These are phyloP conservation scores for Akabosia matsudoensis DNA, from an alignment of 1,140 invertebrate species.

Conservation along the genomic window DNA sequence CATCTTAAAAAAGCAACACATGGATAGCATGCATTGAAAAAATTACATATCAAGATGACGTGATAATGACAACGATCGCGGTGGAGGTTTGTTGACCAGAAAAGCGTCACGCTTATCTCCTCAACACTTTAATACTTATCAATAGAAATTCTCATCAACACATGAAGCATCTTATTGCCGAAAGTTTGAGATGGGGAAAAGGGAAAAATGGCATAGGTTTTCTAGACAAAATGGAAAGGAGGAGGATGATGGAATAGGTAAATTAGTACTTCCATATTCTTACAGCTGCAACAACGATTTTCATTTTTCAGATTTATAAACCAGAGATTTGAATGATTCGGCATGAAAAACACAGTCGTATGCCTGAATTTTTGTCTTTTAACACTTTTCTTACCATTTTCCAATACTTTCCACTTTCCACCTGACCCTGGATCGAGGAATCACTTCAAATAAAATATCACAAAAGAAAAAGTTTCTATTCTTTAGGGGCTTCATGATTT, in stretches of 20 bases:
- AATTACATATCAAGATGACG: background rate
- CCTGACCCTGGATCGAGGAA: background rate
- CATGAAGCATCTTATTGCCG: background rate
- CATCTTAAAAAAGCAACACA: background rate
- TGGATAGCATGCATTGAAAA: background rate
- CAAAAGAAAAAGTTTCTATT: background rate
- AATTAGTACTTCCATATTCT: too few species aligned
- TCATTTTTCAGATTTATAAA: too few species aligned
- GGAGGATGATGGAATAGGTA: too few species aligned
- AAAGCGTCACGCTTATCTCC: background rate
- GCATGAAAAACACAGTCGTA: too few species aligned
- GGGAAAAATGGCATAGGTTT: too few species aligned
- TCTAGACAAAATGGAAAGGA: too few species aligned
- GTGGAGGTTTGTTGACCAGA: background rate
- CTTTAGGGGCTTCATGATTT: background rate
- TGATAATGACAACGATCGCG: slow-evolving; percentile 8
- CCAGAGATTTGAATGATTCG: too few species aligned
- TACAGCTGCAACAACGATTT: too few species aligned
- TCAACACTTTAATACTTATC: slow-evolving; percentile 2
- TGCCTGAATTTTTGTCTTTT: too few species aligned
- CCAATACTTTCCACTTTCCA: background rate
- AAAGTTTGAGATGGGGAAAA: background rate
- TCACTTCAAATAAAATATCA: background rate
- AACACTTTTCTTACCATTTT: slow-evolving; percentile 9
- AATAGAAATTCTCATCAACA: background rate